These are phyloP conservation scores for Vidua macroura DNA, from an alignment of 2,113 vertebrate species.

Conservation along the genomic window DNA sequence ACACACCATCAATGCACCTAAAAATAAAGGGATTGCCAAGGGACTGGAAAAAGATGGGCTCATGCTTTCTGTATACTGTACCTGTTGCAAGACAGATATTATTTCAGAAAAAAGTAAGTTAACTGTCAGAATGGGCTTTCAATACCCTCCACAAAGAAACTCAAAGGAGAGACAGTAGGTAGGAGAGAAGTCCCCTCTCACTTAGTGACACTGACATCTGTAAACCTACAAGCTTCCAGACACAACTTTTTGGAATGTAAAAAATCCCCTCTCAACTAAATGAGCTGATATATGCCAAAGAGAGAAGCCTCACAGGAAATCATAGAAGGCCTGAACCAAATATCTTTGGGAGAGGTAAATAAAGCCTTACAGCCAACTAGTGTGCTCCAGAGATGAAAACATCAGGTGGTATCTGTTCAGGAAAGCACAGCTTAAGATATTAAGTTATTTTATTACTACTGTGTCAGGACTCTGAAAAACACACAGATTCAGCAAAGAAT, in stretches of 20 bases:
- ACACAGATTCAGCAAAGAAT: neutral
- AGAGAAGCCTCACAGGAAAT: neutral
- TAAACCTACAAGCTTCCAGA: neutral
- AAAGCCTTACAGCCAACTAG: neutral
- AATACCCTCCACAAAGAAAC: neutral
- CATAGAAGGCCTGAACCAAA: rapidly evolving
- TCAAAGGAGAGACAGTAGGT: neutral
- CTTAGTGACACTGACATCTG: neutral
- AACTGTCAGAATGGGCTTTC: neutral
- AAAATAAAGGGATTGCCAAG: conserved; percentile 93
- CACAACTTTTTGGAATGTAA: neutral
- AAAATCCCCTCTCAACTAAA: neutral
- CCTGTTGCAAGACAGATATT: conserved; percentile 70
- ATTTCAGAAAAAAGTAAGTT: neutral
- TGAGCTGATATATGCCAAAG: neutral
- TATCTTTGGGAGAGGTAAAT: neutral
- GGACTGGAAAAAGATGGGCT: conserved; percentile 93
- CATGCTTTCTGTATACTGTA: conserved; percentile 87
- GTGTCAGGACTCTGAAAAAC: neutral
- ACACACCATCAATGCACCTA: conserved; percentile 87
- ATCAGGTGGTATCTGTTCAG: neutral
- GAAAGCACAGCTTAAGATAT: neutral
- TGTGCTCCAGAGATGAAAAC: neutral
- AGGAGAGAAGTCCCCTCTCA: neutral
- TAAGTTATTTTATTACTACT: neutral